These are phyloP conservation scores for Epicauta chinensis DNA, from an alignment of 1,140 invertebrate species.

Conservation along the genomic window DNA sequence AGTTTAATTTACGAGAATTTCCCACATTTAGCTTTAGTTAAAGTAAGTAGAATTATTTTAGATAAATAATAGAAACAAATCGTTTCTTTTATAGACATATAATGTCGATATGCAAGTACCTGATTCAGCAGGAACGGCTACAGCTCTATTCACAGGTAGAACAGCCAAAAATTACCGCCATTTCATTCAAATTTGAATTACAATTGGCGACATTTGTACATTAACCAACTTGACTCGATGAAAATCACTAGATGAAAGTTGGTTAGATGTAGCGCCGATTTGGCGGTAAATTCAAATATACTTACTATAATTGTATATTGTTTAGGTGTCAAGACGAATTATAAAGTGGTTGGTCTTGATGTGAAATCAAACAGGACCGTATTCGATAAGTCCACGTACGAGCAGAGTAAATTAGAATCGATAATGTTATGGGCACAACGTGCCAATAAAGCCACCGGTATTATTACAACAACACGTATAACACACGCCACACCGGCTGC, in stretches of 20 bases:
- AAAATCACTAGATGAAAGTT: too few relatives aligned
- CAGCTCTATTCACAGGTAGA: slow-evolving; percentile 62
- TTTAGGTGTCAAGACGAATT: slow-evolving; percentile 82
- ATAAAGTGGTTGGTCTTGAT: slow-evolving; percentile 70
- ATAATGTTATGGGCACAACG: slow-evolving; percentile 64
- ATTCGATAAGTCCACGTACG: slow-evolving; percentile 52
- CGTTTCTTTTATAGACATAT: slow-evolving; percentile 72
- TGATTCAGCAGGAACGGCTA: slow-evolving; percentile 77
- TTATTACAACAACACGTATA: slow-evolving; percentile 85
- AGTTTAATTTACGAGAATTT: slow-evolving; percentile 75
- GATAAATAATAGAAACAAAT: slow-evolving; percentile 25
- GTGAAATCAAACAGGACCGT: slow-evolving; percentile 55
- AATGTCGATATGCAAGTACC: slow-evolving; percentile 80
- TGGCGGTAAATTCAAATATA: too few relatives aligned
- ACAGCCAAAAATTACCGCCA: slow-evolving; percentile 1
- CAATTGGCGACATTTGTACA: too few relatives aligned
- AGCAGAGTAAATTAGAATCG: slow-evolving; percentile 62
- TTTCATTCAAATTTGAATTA: too few relatives aligned
- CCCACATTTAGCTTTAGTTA: slow-evolving; percentile 73
- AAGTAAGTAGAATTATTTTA: slow-evolving; percentile 64
- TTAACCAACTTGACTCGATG: too few relatives aligned
- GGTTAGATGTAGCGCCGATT: too few relatives aligned
- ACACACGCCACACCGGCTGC: slow-evolving; percentile 89
- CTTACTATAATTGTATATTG: too few relatives aligned
- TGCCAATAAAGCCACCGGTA: slow-evolving; percentile 71